Percentiles rank a stretch among this genome's conserved stretches.
phyloP scores from a whole-genome alignment of 2,888 invertebrate species.

The Ametastegia equiseti region DNA sequence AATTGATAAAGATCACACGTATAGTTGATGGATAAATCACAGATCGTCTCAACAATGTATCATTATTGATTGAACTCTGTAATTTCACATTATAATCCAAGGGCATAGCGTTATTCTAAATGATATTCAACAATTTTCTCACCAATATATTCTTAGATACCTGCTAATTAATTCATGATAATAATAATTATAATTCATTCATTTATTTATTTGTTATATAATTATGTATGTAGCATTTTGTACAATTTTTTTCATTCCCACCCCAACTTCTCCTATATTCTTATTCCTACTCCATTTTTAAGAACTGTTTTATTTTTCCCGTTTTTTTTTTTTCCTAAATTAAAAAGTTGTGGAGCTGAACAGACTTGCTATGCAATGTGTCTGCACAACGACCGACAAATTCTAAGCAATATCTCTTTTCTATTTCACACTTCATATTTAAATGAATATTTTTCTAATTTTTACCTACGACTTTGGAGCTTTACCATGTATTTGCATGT shows the following conservation, averaged over 20 bases:
- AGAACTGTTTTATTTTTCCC: conserved; percentile 25
- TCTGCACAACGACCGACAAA: conserved; percentile 27
- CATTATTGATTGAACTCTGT: background rate
- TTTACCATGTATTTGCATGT: background rate
- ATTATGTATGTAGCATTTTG: conserved; percentile 55
- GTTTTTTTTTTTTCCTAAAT: too few species aligned
- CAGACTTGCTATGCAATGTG: conserved; percentile 37
- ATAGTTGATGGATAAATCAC: background rate
- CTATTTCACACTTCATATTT: background rate
- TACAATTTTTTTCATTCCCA: conserved; percentile 52
- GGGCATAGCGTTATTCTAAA: background rate
- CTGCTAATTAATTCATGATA: conserved; percentile 37
- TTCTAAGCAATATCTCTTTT: conserved; percentile 24
- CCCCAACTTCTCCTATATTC: background rate
- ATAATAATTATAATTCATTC: conserved; percentile 31
- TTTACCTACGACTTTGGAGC: background rate
- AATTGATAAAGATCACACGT: background rate
- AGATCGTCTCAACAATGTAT: background rate
- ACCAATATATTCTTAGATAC: conserved; percentile 18
- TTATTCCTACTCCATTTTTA: background rate
- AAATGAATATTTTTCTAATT: background rate
- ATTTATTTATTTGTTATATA: conserved; percentile 49
- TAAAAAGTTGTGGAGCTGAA: conserved; percentile 38
- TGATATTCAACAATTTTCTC: conserved; percentile 39
- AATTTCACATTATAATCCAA: background rate